These are phyloP conservation scores for Eleginops maclovinus DNA, from an alignment of 2,113 vertebrate genomes.

Conservation along the genomic window DNA sequence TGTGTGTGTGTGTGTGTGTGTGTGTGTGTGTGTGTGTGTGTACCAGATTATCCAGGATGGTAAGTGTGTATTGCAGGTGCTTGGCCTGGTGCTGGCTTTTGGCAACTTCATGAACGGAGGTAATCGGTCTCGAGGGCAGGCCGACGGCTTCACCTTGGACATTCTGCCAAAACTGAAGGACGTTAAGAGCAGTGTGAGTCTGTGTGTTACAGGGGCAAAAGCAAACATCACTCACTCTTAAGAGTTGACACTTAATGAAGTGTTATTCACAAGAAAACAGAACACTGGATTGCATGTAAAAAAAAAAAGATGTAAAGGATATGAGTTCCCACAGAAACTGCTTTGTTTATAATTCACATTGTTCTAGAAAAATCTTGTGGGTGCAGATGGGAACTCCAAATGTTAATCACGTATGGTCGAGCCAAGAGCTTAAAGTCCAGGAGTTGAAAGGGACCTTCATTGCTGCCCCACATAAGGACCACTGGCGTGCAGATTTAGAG, in stretches of 20 bases:
- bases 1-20: conserved; percentile 6
- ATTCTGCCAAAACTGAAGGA: conserved; percentile 98
- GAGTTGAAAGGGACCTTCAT: conserved; percentile 12
- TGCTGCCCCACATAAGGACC: conserved; percentile 34
- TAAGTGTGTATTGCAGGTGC: conserved; percentile 87
- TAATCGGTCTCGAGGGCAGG: conserved; percentile 94
- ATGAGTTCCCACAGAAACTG: neutral
- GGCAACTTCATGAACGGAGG: conserved; percentile 99
- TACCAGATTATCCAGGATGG: conserved; percentile 87
- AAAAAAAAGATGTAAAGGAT: neutral
- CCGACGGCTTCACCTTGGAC: conserved; percentile 94
- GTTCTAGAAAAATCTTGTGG: neutral
- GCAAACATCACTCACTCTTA: conserved; percentile 32
- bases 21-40: conserved; percentile 16
- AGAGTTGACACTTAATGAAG: neutral
- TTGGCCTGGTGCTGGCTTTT: conserved; percentile 94
- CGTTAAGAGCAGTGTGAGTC: conserved; percentile 97
- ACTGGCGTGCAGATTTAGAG: conserved; percentile 47
- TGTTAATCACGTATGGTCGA: neutral
- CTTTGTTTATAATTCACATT: conserved; percentile 9
- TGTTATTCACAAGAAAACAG: conserved; percentile 16
- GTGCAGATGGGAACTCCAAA: conserved; percentile 9
- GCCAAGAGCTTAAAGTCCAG: neutral
- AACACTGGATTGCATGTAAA: neutral
- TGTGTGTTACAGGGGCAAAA: conserved; percentile 22